phyloP scores from a whole-genome alignment of 2,113 vertebrate genomes.

The Poeciliopsis retropinna region DNA sequence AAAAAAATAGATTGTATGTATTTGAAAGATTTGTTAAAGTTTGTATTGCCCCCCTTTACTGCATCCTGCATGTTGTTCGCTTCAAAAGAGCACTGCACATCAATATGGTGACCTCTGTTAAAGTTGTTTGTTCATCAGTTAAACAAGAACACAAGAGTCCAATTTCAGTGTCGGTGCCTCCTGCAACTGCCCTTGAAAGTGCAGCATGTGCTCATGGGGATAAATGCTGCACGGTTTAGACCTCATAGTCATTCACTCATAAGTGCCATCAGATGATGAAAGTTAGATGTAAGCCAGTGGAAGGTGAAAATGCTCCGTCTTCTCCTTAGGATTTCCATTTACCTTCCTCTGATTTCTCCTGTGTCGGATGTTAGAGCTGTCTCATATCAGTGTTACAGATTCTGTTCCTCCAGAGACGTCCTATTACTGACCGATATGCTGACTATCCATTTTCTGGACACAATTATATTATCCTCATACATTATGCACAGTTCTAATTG shows the following conservation, averaged over 20 bases:
- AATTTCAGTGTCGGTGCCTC: conserved; percentile 36
- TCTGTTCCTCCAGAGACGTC: conserved; percentile 11
- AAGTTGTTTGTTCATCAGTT: conserved; percentile 13
- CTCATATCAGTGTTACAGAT: conserved; percentile 11
- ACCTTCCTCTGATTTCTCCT: not conserved
- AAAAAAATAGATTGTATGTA: no score
- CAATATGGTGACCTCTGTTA: not conserved
- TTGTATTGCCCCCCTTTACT: not conserved
- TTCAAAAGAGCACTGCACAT: not conserved
- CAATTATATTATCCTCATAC: not conserved
- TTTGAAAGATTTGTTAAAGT: not conserved
- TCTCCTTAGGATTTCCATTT: not conserved
- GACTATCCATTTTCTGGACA: conserved; percentile 14
- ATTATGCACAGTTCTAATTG: not conserved
- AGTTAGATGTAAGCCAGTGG: not conserved
- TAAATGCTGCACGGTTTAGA: not conserved
- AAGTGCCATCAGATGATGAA: not conserved
- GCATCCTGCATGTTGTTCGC: not conserved
- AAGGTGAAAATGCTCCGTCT: not conserved
- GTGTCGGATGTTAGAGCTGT: conserved; percentile 27
- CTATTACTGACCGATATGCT: conserved; percentile 23
- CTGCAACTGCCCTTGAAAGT: conserved; percentile 37
- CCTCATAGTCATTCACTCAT: not conserved
- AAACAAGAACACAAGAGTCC: conserved; percentile 35
- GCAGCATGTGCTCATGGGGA: conserved; percentile 15